These are phyloP conservation scores for Smutsia gigantea DNA, from an alignment of 2,797 vertebrate species.

Conservation along the genomic window DNA sequence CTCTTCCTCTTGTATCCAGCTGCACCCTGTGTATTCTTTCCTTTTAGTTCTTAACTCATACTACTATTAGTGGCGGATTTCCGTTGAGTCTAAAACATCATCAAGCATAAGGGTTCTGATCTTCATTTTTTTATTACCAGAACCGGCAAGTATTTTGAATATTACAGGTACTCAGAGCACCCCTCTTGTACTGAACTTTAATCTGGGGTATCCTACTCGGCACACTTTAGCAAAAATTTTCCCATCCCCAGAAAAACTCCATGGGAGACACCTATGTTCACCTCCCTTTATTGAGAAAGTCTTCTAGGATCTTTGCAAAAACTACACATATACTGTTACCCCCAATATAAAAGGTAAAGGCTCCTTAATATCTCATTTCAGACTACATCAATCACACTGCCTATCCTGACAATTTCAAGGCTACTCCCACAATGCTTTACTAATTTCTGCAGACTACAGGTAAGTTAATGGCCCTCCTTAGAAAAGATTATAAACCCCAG, in stretches of 20 bases:
- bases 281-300: too few relatives aligned
- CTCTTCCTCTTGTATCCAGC: neutral
- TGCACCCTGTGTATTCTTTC: neutral
- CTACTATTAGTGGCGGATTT: neutral
- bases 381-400: too few relatives aligned
- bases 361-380: too few relatives aligned
- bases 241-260: neutral
- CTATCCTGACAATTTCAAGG: too few relatives aligned
- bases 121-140: neutral
- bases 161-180: neutral
- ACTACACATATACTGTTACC: too few relatives aligned
- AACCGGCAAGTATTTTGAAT: neutral
- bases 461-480: too few relatives aligned
- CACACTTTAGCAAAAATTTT: neutral
- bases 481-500: too few relatives aligned
- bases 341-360: too few relatives aligned
- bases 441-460: too few relatives aligned
- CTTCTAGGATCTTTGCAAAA: too few relatives aligned
- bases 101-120: neutral
- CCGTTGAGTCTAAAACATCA: neutral
- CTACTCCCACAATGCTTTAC: too few relatives aligned
- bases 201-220: neutral
- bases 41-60: conserved; percentile 16
- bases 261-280: too few relatives aligned
- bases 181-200: neutral